Evolutionary conservation across 2,888 invertebrate species (phyloP), one percentile per base, ranked within the genome.

Genomic region (Julus scanicus): DNA sequence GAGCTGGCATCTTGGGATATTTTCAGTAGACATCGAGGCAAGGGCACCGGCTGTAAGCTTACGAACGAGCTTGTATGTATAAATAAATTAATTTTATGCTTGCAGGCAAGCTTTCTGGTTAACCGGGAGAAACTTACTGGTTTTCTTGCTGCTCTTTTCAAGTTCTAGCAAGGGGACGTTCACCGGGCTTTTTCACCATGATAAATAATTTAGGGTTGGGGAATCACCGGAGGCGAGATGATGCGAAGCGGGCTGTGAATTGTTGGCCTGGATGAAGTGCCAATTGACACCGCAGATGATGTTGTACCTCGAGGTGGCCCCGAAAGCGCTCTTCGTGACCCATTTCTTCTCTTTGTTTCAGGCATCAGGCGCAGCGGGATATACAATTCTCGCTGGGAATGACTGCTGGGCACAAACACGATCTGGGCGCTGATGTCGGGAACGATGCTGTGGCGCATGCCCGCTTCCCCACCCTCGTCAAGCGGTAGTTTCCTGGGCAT

Each of bases 351-450:
- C 6, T 85, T 85, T n/a, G 2, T 44, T 85, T 86, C 49, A 86
- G 53, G 20, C 40, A 40, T 49, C 6, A 57, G 5, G n/a, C 80
- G 87, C 39, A 87, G 80, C 1, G 87, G 87, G 40, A 87, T 87
- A 83, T 87, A 87, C 37, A 40, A 13, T 17, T 53, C 49, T 9
- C 44, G 44, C n/a, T 63, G 87, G 40, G 39, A 39, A 48, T 40
- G 40, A 80, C 87, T 80, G 87, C 49, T 80, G 8, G 87, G 63
- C 11, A 87, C 63, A 15, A 80, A 87, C 20, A 87, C 87, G 80
- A 87, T 80, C 40, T 87, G 87, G 20, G 87, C 87, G 17, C 87
- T 80, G 40, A 80, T 87, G 80, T 87, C 80, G 0, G 87, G 87
- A 44, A 57, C 87, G 13, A 57, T 29, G 63, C 9, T 57, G 13